Conservation (phyloP, 2,113 vertebrate genomes). For the Columba janthina region DNA sequence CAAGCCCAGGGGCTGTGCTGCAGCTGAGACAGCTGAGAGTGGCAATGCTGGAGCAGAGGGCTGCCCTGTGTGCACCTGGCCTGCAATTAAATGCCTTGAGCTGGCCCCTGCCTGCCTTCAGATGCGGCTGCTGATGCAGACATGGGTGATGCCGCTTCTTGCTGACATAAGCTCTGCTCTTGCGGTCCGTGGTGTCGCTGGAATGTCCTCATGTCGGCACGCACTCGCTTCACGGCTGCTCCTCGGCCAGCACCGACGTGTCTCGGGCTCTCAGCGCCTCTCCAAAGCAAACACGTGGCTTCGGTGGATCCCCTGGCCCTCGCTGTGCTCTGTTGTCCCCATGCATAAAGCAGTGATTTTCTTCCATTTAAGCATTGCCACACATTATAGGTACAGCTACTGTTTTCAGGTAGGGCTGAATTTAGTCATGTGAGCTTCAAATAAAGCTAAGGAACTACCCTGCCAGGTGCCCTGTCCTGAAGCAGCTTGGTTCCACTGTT, state of each 20-base stretch:
- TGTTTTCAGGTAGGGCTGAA: background rate
- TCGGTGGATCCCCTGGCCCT: background rate
- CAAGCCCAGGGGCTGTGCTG: background rate
- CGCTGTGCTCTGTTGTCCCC: rapidly evolving
- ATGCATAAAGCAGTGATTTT: background rate
- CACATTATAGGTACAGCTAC: background rate
- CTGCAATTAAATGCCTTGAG: background rate
- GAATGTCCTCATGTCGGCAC: rapidly evolving
- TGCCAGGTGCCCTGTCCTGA: background rate
- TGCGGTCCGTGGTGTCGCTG: rapidly evolving
- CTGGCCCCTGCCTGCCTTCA: background rate
- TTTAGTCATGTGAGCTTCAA: background rate
- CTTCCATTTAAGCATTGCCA: background rate
- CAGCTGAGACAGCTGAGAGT: background rate
- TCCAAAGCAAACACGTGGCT: background rate
- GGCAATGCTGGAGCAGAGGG: background rate
- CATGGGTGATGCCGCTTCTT: background rate
- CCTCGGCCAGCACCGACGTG: rapidly evolving
- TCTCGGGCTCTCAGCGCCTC: background rate
- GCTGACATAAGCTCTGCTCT: background rate
- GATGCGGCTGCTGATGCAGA: background rate
- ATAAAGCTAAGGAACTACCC: background rate
- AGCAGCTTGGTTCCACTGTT: background rate
- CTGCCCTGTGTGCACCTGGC: rapidly evolving
- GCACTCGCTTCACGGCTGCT: rapidly evolving